phyloP scores from a whole-genome alignment of 2,113 vertebrate species.

The Aleadryas rufinucha region DNA sequence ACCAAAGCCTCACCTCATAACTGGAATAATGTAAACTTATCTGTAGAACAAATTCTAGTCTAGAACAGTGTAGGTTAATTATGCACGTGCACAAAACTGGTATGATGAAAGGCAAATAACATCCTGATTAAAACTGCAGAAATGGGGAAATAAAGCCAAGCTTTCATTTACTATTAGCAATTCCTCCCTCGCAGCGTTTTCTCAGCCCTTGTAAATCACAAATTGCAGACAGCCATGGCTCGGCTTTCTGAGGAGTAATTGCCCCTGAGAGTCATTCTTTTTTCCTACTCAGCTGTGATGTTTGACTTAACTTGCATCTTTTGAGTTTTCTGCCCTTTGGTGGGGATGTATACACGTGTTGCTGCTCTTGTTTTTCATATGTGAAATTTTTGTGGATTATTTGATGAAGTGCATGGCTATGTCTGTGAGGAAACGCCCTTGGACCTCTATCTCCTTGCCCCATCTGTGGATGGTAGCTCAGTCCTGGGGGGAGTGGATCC shows the following conservation, averaged over 20 bases:
- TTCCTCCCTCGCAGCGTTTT: neutral
- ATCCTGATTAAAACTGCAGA: neutral
- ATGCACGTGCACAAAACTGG: neutral
- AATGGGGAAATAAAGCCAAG: neutral
- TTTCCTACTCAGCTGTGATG: neutral
- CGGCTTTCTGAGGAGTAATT: neutral
- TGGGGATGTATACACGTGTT: neutral
- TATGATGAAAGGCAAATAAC: neutral
- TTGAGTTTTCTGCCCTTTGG: neutral
- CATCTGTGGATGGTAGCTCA: neutral
- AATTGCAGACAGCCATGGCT: neutral
- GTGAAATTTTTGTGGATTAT: neutral
- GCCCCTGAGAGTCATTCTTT: neutral
- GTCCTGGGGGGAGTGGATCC: neutral
- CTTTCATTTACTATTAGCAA: neutral
- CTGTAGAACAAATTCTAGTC: neutral
- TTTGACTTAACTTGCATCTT: neutral
- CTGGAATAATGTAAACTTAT: neutral
- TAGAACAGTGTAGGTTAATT: neutral
- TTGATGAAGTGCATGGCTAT: neutral
- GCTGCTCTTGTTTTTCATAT: neutral
- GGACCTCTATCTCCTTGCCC: neutral
- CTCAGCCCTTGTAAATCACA: constrained; percentile 15
- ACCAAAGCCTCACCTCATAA: neutral
- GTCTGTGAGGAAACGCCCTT: neutral